phyloP scores from a whole-genome alignment of 2,797 vertebrate genomes.

The Cetoscarus ocellatus region DNA sequence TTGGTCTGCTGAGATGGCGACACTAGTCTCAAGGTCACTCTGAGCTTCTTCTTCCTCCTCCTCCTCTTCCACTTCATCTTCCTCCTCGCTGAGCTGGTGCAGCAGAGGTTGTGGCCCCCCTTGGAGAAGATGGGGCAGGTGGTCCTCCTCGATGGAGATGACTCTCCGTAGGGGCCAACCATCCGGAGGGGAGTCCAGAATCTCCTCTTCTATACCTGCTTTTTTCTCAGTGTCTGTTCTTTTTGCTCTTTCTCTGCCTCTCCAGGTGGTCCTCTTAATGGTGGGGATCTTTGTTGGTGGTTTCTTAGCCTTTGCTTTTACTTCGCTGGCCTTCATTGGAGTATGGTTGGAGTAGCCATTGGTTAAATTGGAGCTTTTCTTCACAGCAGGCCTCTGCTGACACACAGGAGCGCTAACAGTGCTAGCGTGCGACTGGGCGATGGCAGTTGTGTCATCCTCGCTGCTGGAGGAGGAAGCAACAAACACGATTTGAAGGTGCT shows the following conservation, averaged over 20 bases:
- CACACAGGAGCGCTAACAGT: not conserved
- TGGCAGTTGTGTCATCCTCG: slow-evolving; percentile 64
- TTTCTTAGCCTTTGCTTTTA: slow-evolving; percentile 55
- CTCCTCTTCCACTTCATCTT: slow-evolving; percentile 58
- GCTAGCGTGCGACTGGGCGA: slow-evolving; percentile 5
- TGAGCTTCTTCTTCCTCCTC: slow-evolving; percentile 53
- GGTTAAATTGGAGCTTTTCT: slow-evolving; percentile 42
- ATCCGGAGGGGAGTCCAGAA: slow-evolving; percentile 62
- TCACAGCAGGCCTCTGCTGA: slow-evolving; percentile 42
- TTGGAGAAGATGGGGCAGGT: slow-evolving; percentile 89
- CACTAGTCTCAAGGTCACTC: slow-evolving; percentile 56
- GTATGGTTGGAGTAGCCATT: slow-evolving; percentile 39
- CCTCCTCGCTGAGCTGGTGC: slow-evolving; percentile 84
- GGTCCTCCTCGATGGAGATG: slow-evolving; percentile 97
- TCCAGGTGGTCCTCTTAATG: slow-evolving; percentile 27
- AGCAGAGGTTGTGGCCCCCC: slow-evolving; percentile 77
- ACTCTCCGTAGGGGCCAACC: slow-evolving; percentile 86
- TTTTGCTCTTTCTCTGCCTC: slow-evolving; percentile 44
- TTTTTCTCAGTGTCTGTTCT: slow-evolving; percentile 50
- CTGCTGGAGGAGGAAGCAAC: slow-evolving; percentile 80
- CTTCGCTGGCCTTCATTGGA: slow-evolving; percentile 30
- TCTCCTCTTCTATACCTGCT: slow-evolving; percentile 37
- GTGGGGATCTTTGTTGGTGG: slow-evolving; percentile 2
- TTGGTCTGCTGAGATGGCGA: slow-evolving; percentile 9
- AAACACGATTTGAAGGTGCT: slow-evolving; percentile 84